Base-by-base conservation (phyloP, 2,113 vertebrate genomes). In the Ascaphus truei region DNA sequence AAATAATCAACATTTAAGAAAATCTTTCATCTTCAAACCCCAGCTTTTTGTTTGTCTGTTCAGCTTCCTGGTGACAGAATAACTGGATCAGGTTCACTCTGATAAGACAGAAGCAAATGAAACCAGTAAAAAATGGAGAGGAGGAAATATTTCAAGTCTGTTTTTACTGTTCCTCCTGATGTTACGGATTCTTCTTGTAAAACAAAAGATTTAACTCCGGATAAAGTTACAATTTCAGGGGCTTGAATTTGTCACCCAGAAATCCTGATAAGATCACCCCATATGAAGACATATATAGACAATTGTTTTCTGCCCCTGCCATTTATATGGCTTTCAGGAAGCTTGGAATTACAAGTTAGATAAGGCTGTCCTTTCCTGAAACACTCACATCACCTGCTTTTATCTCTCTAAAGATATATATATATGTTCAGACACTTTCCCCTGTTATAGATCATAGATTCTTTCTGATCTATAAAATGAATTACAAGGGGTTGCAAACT, bases 191-290 rank as follows among this genome's bases (percentile, higher is more conserved):
- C 45, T 68, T 69, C 45, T 47, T 50, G 41, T 60, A 69, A 60
- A 60, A 60, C 43, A 71, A 51, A 65, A 65, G 52, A 63, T 79
- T 57, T 53, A 72, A 7, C 48, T 39, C 30, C 25, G 64, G 60
- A 56, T 15, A 67, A 73, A 79, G 76, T 75, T 78, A 79, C 80
- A 62, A 71, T 82, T 82, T 76, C 75, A 81, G 72, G 72, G 81
- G 80, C 78, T 75, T 68, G 72, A 78, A 83, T 82, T 73, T 83
- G 78, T 80, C 76, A 80, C 75, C 41, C 64, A 72, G 76, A 72
- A 77, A 79, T 71, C 69, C 77, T 67, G 82, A 84, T 84, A 83
- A 85, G 76, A 81, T 81, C 76, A 64, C 79, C 75, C 76, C 75
- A 77, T 83, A 75, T 68, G 75, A 81, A 74, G 63, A 79, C 65